Conservation (phyloP, 2,888 invertebrate species). For the Dryobotodes eremita region DNA sequence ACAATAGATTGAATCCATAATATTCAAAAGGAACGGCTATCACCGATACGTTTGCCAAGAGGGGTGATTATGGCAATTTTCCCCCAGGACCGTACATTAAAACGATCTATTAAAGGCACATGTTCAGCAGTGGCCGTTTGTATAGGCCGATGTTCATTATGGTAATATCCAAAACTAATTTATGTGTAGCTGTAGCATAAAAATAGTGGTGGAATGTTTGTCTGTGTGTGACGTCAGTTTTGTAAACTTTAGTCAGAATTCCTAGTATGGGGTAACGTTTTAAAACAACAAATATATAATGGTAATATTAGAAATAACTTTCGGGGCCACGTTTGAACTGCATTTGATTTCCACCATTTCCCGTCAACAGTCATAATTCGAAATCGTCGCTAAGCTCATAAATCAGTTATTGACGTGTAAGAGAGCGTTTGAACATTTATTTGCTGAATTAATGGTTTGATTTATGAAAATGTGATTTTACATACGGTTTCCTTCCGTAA, state of each 20-base stretch:
- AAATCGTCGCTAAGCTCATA: conserved; percentile 56
- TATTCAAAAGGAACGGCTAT: conserved; percentile 30
- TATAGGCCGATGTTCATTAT: conserved; percentile 29
- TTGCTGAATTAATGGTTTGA: conserved; percentile 56
- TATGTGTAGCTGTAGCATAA: conserved; percentile 46
- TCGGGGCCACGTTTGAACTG: conserved; percentile 29
- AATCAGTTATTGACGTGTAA: conserved; percentile 68
- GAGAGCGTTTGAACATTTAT: conserved; percentile 64
- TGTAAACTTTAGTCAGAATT: conserved; percentile 46
- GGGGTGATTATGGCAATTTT: conserved; percentile 30
- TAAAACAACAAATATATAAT: conserved; percentile 24
- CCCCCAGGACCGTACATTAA: conserved; percentile 20
- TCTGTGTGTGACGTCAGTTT: conserved; percentile 48
- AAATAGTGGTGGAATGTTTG: conserved; percentile 36
- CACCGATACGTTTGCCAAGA: conserved; percentile 36
- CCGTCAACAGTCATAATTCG: conserved; percentile 51
- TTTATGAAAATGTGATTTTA: conserved; percentile 62
- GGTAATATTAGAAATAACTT: conserved; percentile 1
- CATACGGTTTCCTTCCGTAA: conserved; percentile 47
- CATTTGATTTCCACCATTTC: conserved; percentile 48
- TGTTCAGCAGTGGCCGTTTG: conserved; percentile 21
- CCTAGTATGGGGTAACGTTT: conserved; percentile 40
- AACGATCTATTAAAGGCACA: conserved; percentile 42
- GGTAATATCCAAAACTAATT: conserved; percentile 39
- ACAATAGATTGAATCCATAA: conserved; percentile 29